Evolutionary conservation across 2,888 invertebrate genomes (phyloP).

Genomic region (Zygaena filipendulae): DNA sequence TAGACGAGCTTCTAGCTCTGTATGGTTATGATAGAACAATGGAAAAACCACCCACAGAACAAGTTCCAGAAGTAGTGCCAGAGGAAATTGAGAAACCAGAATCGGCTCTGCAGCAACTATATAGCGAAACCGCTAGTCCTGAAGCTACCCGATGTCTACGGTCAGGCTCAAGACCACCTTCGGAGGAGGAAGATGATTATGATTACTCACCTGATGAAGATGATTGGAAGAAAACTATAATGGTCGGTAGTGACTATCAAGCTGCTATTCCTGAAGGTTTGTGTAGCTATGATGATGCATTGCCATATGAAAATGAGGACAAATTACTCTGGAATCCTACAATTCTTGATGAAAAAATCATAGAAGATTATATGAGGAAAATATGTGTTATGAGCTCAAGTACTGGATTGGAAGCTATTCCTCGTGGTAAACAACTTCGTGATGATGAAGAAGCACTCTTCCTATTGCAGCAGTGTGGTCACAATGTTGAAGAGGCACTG

Average conservation of each 20-base stretch:
- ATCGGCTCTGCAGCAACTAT: conserved; percentile 57
- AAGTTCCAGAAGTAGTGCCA: conserved; percentile 37
- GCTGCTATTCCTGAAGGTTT: conserved; percentile 93
- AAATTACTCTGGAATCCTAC: conserved; percentile 94
- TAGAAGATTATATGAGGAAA: conserved; percentile 84
- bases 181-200: conserved; percentile 86
- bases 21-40: conserved; percentile 78
- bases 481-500: conserved; percentile 94
- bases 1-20: conserved; percentile 90
- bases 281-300: conserved; percentile 91
- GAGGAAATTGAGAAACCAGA: conserved; percentile 53
- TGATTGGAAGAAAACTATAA: conserved; percentile 93
- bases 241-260: conserved; percentile 95
- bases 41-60: conserved; percentile 45
- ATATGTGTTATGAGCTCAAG: conserved; percentile 58
- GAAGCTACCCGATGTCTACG: conserved; percentile 57
- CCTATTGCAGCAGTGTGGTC: conserved; percentile 91
- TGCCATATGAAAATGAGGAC: conserved; percentile 95
- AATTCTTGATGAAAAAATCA: conserved; percentile 75
- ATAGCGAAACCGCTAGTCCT: conserved; percentile 44
- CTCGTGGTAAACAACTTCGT: conserved; percentile 79
- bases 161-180: conserved; percentile 78
- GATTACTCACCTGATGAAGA: conserved; percentile 88
- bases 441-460: conserved; percentile 93
- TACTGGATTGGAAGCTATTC: conserved; percentile 65